Base-by-base conservation (phyloP, 1,140 invertebrate genomes). In the Tribolium madens region DNA sequence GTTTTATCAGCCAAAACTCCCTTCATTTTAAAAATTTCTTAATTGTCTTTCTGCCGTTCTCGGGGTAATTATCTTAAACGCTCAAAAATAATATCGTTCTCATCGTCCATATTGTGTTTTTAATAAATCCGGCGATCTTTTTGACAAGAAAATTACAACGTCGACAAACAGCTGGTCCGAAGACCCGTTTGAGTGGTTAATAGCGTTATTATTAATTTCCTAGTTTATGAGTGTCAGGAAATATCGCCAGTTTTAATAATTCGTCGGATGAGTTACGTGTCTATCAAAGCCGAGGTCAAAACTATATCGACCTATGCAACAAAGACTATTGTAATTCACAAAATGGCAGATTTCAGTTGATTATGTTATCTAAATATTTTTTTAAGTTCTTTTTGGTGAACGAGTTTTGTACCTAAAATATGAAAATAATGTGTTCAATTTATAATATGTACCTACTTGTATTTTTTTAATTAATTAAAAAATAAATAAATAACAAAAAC, bases 201-300 rank as follows among this genome's bases (percentile, higher is more conserved):
- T 72, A 26, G 70, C 46, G 46, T 50, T 72, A 72, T 72, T 72
- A 72, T 33, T 72, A 72, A 72, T 72, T 72, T 72, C 17, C 70
- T 72, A 72, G 70, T 72, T 72, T 72, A 50, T 47, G 46, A 48
- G 46, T 52, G 69, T 26, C 69, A 71, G 69, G 69, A 71, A 71
- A 71, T 48, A 71, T 71, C 21, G 18, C 21, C 70, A 50, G 46
- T 72, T 72, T 50, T 72, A 72, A 72, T 72, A 50, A 52, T 52
- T 48, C 18, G n/a, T 46, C 46, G 70, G 69, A 71, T 71, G 36
- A 48, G 6, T 71, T n/a, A 46, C 17, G 5, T 6, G 9, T 10
- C 18, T 21, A 17, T 60, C 53, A 26, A 26, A 26, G 21, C 21
- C 6, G n/a, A n/a, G n/a, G n/a, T n/a, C n/a, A n/a, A n/a, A n/a